Base-by-base conservation (phyloP, 2,797 vertebrate species). In the Avahi laniger region DNA sequence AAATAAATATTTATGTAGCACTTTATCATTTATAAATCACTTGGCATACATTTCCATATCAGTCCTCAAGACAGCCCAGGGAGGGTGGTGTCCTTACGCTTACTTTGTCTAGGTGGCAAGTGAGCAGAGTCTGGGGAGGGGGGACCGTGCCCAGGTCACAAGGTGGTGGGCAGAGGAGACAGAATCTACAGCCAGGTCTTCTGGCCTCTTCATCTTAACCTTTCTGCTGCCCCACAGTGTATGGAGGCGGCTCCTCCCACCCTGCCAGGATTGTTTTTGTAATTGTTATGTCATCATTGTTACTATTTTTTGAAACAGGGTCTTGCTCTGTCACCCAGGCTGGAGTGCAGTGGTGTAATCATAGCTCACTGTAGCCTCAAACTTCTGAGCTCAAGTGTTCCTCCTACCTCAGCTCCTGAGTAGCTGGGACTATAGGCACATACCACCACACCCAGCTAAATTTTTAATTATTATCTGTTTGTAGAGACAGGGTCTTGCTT, bases 251-350 rank as follows among this genome's bases (percentile, higher is more conserved):
- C 63, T 33, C 35, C 43, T 54, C 52, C 46, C 20, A 18, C 3
- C 28, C 69, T 12, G 1, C 84, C 12, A 7, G 61, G 22, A 5
- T 5, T 7, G 7, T 28, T 18, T 78, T 14, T 41, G n/a, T 63
- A 22, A 7, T 14, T 50, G 24, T 28, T 1, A 8, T 70, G 0
- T 30, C 33, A 1, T 35, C 14, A 2, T 26, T 4, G 2, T 70
- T 28, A n/a, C 35, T n/a, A n/a, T n/a, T 18, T 18, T 67, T 67
- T 67, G 63, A 67, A 17, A 67, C 63, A 35, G 63, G 17, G 4
- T 67, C 33, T n/a, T 67, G 63, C 33, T n/a, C 15, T 67, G 63
- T 67, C 33, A 67, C 63, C 33, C 33, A 67, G n/a, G 7, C 33
- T 67, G 33, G 63, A 35, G 63, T 67, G 33, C 17, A 67, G 15